Evolutionary conservation across 2,797 vertebrate genomes (phyloP).

Genomic region (Rhyacichthys aspro): DNA sequence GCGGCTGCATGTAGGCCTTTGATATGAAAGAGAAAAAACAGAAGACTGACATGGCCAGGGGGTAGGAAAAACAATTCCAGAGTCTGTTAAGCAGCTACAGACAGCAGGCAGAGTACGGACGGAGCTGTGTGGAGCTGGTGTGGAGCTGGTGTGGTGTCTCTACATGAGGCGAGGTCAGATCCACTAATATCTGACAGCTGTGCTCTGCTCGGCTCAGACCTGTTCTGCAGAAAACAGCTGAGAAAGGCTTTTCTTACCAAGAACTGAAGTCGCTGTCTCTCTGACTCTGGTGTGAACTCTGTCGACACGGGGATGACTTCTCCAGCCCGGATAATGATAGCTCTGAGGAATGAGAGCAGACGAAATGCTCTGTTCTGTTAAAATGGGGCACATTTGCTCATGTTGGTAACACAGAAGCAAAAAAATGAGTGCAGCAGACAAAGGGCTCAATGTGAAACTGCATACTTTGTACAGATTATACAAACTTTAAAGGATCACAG

Average conservation of each 20-base stretch:
- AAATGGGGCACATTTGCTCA: constrained; percentile 13
- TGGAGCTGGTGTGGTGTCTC: constrained; percentile 35
- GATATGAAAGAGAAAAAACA: constrained; percentile 18
- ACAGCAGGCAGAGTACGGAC: constrained; percentile 32
- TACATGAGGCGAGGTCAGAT: constrained; percentile 42
- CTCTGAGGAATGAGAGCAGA: constrained; percentile 78
- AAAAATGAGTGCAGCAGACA: not conserved
- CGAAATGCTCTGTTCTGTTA: constrained; percentile 31
- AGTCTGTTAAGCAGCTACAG: constrained; percentile 46
- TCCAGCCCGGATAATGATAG: constrained; percentile 91
- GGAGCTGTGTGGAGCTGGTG: constrained; percentile 38
- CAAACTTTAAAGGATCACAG: no score
- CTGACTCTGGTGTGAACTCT: constrained; percentile 97
- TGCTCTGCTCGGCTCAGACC: constrained; percentile 3
- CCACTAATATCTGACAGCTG: constrained; percentile 58
- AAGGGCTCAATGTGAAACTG: not conserved
- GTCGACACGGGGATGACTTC: constrained; percentile 95
- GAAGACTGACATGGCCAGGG: constrained; percentile 39
- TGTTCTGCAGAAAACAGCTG: constrained; percentile 10
- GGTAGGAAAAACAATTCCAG: constrained; percentile 58
- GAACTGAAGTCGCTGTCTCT: constrained; percentile 95
- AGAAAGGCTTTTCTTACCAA: constrained; percentile 81
- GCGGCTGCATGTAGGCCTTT: constrained; percentile 97
- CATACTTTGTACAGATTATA: no score
- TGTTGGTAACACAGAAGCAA: constrained; percentile 2